Evolutionary conservation across 2,113 vertebrate genomes (phyloP).

Genomic region (Rynchops niger): DNA sequence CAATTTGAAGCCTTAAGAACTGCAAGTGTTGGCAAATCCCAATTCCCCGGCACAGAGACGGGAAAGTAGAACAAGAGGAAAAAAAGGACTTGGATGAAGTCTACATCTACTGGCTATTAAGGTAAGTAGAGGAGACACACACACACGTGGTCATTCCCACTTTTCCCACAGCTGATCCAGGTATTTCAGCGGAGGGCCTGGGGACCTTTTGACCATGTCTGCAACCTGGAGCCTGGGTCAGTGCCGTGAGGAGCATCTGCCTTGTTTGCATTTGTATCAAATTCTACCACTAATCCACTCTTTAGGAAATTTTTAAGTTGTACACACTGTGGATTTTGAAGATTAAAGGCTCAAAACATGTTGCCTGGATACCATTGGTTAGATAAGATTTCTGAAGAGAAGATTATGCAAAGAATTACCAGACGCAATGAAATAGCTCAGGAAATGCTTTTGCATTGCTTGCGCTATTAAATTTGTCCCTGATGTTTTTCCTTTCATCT

Average conservation of each 20-base stretch:
- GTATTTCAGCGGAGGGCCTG: background rate
- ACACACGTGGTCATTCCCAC: background rate
- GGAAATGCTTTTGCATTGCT: slow-evolving; percentile 21
- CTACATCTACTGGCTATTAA: background rate
- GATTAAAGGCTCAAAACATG: slow-evolving; percentile 29
- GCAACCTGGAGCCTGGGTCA: background rate
- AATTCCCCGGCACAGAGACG: background rate
- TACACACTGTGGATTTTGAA: slow-evolving; percentile 1
- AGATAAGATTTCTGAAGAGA: slow-evolving; percentile 39
- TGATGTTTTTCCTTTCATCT: background rate
- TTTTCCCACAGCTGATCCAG: background rate
- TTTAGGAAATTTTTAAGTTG: slow-evolving; percentile 17
- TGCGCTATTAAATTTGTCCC: background rate
- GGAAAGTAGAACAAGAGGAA: background rate
- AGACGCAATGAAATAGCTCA: background rate
- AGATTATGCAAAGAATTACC: slow-evolving; percentile 27
- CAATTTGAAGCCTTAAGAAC: background rate
- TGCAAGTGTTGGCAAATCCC: background rate
- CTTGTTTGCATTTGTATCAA: background rate
- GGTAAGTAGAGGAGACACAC: background rate
- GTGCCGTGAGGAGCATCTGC: accelerated
- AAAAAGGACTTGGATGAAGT: background rate
- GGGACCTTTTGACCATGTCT: background rate
- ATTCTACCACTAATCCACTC: background rate
- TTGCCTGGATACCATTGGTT: slow-evolving; percentile 17